Evolutionary conservation across 2,888 invertebrate species (phyloP), one percentile per base, ranked within the genome.

Genomic region (Acanthosepion esculentum): DNA sequence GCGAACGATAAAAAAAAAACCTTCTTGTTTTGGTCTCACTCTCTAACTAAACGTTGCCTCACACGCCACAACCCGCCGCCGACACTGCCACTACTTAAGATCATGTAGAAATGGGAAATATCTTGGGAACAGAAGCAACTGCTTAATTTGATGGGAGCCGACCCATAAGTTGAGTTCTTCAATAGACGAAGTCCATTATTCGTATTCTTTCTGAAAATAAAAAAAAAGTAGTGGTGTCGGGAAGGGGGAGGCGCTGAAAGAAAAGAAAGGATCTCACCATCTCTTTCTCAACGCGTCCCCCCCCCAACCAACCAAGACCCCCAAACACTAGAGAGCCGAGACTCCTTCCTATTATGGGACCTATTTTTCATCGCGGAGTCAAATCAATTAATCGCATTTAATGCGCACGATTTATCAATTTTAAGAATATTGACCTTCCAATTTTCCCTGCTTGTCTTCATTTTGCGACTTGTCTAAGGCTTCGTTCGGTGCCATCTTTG

Each of bases 381-480:
- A 78, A n/a, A 78, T 78, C 78, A 78, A 78, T 78, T 78, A 78
- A 78, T 78, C 78, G 15, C n/a, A 78, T 78, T 78, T 78, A 78
- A 78, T 33, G 78, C 78, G 78, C 78, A 78, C 78, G 78, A 78
- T 78, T 78, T 78, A 78, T 78, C 78, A 78, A 33, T 78, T 78
- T 78, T 78, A 78, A 78, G 78, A 78, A n/a, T 78, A 78, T 78
- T 78, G 78, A 78, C 78, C 78, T 78, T 78, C 78, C 78, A 78
- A n/a, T 78, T 33, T n/a, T 78, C n/a, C 15, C n/a, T 15, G 78
- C 78, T 78, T 33, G 78, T 78, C 78, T 78, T 33, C n/a, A 78
- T 78, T 8, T 78, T 78, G 78, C 78, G 78, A 78, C 78, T n/a
- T 33, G 33, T 78, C 12, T 78, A 78, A 78, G 78, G 78, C n/a